A percentile compares a stretch with the other conserved stretches of the same genome.
phyloP scores from a whole-genome alignment of 2,797 vertebrate species.

The Caiman crocodilus region DNA sequence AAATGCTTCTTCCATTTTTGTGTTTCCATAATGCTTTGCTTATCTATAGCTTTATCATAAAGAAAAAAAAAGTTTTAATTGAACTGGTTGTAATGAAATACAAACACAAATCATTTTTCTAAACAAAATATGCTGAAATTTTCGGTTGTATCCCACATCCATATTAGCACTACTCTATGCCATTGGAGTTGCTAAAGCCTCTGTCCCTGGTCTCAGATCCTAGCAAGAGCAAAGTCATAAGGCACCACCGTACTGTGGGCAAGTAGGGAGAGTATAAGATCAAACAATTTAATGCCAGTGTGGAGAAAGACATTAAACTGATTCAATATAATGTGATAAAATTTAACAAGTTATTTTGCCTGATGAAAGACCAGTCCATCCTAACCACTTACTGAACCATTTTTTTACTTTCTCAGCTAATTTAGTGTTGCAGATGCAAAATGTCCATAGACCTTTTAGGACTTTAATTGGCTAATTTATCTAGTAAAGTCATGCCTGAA shows the following conservation, averaged over 20 bases:
- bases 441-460: constrained; percentile 21
- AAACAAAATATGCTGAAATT: constrained; percentile 23
- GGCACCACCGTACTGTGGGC: constrained; percentile 13
- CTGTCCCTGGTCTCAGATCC: constrained; percentile 20
- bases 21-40: neutral
- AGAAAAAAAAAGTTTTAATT: neutral
- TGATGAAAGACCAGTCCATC: constrained; percentile 18
- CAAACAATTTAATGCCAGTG: constrained; percentile 33
- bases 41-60: neutral
- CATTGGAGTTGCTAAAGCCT: constrained; percentile 41
- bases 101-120: neutral
- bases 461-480: constrained; percentile 48
- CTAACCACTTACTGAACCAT: constrained; percentile 41
- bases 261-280: neutral
- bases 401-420: constrained; percentile 48
- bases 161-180: neutral
- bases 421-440: neutral
- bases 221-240: neutral
- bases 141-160: neutral
- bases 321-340: neutral
- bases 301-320: constrained; percentile 13
- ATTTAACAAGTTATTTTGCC: constrained; percentile 14
- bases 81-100: neutral
- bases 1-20: neutral
- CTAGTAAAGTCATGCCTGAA: constrained; percentile 26